Evolutionary conservation across 2,797 vertebrate species (phyloP).

Genomic region (Bradypodion pumilum): DNA sequence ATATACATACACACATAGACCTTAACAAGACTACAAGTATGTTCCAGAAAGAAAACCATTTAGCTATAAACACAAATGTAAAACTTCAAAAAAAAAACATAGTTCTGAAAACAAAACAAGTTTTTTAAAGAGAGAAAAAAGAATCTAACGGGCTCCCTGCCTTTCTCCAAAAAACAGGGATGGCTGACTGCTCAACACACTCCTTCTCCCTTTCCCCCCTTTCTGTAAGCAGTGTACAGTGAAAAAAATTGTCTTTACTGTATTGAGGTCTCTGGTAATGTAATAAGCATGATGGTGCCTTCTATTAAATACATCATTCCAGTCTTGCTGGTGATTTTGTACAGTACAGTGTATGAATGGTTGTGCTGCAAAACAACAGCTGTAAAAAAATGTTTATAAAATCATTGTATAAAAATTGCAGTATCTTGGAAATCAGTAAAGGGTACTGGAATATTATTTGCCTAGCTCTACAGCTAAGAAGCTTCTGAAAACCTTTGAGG

Average conservation of each 20-base stretch:
- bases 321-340: conserved; percentile 88
- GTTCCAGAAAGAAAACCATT: conserved; percentile 75
- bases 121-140: conserved; percentile 36
- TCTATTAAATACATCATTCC: conserved; percentile 90
- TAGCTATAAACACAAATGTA: conserved; percentile 75
- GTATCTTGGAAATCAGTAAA: conserved; percentile 82
- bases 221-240: conserved; percentile 87
- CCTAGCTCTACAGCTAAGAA: conserved; percentile 72
- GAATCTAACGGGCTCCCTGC: conserved; percentile 74
- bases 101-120: conserved; percentile 69
- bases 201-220: conserved; percentile 67
- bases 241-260: conserved; percentile 85
- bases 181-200: conserved; percentile 77
- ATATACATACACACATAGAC: conserved; percentile 77
- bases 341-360: conserved; percentile 81
- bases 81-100: conserved; percentile 66
- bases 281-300: conserved; percentile 97
- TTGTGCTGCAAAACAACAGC: conserved; percentile 81
- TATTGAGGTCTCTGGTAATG: conserved; percentile 86
- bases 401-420: conserved; percentile 80
- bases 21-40: conserved; percentile 79
- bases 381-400: conserved; percentile 74
- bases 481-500: conserved; percentile 65
- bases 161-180: conserved; percentile 79
- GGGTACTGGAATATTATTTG: conserved; percentile 72